phyloP scores from a whole-genome alignment of 2,113 vertebrate species.

The Falco punctatus region DNA sequence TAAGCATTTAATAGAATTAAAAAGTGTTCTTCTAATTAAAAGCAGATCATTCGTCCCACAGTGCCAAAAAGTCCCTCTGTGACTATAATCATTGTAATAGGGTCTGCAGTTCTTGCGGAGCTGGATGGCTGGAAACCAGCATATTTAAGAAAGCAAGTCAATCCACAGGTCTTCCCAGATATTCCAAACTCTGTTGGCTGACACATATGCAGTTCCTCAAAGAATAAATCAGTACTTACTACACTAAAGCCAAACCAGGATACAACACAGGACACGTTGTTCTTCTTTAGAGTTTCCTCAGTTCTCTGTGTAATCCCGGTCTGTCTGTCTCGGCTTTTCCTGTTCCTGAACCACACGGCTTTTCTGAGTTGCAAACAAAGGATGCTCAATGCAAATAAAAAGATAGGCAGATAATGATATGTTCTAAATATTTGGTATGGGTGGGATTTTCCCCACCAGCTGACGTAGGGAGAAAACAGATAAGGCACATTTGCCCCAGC shows the following conservation, averaged over 20 bases:
- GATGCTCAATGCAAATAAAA: conserved; percentile 19
- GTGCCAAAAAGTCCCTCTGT: not conserved
- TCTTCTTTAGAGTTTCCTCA: conserved; percentile 39
- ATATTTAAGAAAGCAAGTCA: not conserved
- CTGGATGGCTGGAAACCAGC: not conserved
- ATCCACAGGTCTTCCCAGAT: conserved; percentile 7
- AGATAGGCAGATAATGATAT: not conserved
- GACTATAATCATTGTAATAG: not conserved
- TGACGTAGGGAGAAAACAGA: not conserved
- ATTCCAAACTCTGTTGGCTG: not conserved
- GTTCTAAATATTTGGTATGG: conserved; percentile 43
- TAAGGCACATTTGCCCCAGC: not conserved
- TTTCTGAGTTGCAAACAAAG: conserved; percentile 31
- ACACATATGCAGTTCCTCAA: not conserved
- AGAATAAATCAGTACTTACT: not conserved
- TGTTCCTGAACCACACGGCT: conserved; percentile 7
- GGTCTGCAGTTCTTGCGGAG: not conserved
- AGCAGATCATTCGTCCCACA: not conserved
- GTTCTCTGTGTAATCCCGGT: not conserved
- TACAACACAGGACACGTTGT: not conserved
- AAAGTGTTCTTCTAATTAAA: not conserved
- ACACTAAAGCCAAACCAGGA: not conserved
- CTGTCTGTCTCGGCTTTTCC: not conserved
- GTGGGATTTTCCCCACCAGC: not conserved
- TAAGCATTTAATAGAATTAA: not conserved